These are phyloP conservation scores for Microctonus brassicae DNA, from an alignment of 2,888 invertebrate genomes.

Conservation along the genomic window DNA sequence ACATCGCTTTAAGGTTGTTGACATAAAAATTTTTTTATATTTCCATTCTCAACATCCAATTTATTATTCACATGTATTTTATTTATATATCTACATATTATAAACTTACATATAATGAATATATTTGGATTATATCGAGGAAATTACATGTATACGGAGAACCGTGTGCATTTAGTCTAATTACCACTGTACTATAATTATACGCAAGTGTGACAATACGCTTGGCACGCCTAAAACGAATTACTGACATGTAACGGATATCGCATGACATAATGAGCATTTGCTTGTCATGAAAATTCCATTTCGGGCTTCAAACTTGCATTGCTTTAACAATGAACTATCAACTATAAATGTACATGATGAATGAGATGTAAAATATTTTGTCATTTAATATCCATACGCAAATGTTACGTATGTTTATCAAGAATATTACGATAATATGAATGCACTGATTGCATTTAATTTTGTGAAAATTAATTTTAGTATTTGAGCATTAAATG, in stretches of 20 bases:
- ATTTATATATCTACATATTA: background rate
- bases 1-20: background rate
- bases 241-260: constrained; percentile 1
- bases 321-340: background rate
- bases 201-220: constrained; percentile 15
- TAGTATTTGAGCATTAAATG: too few relatives aligned
- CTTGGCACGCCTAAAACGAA: constrained; percentile 15
- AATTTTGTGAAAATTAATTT: too few relatives aligned
- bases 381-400: too few relatives aligned
- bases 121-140: constrained; percentile 7
- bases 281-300: background rate
- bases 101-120: background rate
- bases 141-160: background rate
- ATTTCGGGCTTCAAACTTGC: background rate
- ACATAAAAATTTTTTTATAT: background rate
- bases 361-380: too few relatives aligned
- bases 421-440: too few relatives aligned
- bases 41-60: background rate
- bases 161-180: constrained; percentile 23
- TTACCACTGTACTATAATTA: constrained; percentile 29
- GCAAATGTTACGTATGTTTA: too few relatives aligned
- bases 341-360: background rate
- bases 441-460: too few relatives aligned
- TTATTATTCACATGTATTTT: background rate
- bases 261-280: background rate